Base-by-base conservation (phyloP, 2,113 vertebrate genomes). In the Nerophis lumbriciformis region DNA sequence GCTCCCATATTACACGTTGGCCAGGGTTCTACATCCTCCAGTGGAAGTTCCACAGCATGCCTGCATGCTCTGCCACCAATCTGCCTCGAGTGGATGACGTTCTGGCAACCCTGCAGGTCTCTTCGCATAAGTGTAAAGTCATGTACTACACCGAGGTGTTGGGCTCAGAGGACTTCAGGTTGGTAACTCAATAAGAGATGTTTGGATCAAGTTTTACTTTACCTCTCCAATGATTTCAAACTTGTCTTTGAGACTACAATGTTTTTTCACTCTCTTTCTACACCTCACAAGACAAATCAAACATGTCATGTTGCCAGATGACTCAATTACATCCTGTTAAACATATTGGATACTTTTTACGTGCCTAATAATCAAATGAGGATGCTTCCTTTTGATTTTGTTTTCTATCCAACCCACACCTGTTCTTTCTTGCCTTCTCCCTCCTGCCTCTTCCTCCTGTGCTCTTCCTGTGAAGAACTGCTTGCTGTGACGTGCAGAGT, bases 121-220 rank as follows among this genome's bases (percentile, higher is more conserved):
- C 97, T 54, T 96, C 95, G 0, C 94, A 98, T 87, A 99, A 97
- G 76, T 98, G 97, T 76, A 98, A 98, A 90, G 95, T 99, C 75
- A 97, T 98, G 97, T 98, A 93, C 89, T 99, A 97, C 81, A 96
- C 95, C 0, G 95, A 99, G 79, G 93, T 98, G 66, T 87, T 98
- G 78, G 95, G 94, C 80, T 98, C 96, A 0, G 94, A 94, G 81
- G 97, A 99, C 80, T 99, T 99, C 90, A 94, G 96, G 97, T 98
- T 76, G 72, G 74, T 80, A 19, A 5, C 59, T 63, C 8, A 42
- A 39, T n/a, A 5, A 39, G 16, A 5, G 1, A 8, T 47, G 2
- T 63, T 72, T 58, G 44, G 7, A 36, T 28, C 4, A 11, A 16
- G 16, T 63, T 65, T 53, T 53, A 50, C 39, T 55, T 61, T 64